A percentile compares a stretch with the other conserved stretches of the same genome.
Conservation (phyloP, 2,888 invertebrate species). For the Mythimna vitellina region DNA sequence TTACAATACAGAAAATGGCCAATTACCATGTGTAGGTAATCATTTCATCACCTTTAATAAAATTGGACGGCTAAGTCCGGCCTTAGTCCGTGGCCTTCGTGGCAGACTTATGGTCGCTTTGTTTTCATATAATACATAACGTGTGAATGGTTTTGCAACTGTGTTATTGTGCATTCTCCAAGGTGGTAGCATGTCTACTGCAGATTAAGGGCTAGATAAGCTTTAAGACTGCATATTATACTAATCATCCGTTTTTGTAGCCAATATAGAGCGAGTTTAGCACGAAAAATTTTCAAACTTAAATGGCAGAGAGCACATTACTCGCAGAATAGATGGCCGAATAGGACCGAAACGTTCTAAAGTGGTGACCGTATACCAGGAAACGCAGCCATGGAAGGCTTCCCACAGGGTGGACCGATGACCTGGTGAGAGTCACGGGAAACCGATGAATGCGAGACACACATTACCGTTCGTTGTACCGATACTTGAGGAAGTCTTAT, state of each 20-base stretch:
- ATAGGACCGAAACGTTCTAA: too few relatives aligned
- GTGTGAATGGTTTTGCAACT: slow-evolving; percentile 75
- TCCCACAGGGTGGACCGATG: too few relatives aligned
- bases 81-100: slow-evolving; percentile 75
- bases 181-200: slow-evolving; percentile 51
- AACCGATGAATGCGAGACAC: too few relatives aligned
- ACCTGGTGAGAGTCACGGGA: too few relatives aligned
- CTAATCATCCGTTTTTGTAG: background rate
- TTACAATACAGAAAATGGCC: slow-evolving; percentile 68
- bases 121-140: slow-evolving; percentile 73
- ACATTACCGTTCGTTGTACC: too few relatives aligned
- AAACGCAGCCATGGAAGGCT: too few relatives aligned
- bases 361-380: too few relatives aligned
- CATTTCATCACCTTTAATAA: slow-evolving; percentile 75
- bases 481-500: too few relatives aligned
- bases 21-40: slow-evolving; percentile 71
- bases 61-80: slow-evolving; percentile 70
- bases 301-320: too few relatives aligned
- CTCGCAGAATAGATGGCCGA: too few relatives aligned
- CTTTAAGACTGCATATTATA: background rate
- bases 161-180: slow-evolving; percentile 68
- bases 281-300: too few relatives aligned
- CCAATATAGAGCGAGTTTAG: too few relatives aligned
- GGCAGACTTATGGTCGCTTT: slow-evolving; percentile 75
- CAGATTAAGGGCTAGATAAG: slow-evolving; percentile 40